Base-by-base conservation (phyloP, 2,888 invertebrate genomes). In the Torymus aiolomorphi region DNA sequence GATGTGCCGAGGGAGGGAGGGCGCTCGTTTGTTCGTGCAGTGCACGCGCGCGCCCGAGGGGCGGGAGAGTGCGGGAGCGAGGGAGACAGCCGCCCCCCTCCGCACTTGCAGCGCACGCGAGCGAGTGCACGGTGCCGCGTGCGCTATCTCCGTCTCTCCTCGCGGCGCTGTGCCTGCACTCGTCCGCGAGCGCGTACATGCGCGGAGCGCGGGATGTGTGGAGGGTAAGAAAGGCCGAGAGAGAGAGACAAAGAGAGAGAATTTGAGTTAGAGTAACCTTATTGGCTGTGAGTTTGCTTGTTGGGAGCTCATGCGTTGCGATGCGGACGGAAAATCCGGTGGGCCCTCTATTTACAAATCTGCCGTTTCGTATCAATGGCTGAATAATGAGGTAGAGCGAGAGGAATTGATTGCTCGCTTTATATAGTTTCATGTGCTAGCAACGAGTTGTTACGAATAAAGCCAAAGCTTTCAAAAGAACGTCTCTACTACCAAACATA, bases 261-360 rank as follows among this genome's bases (percentile, higher is more conserved):
- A 57, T 13, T 12, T 20, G 62, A 61, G 57, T 62, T 74, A 54
- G 62, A 76, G 69, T 76, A 69, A 76, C 61, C 62, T 76, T 69
- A 76, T 69, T 56, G 69, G 18, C 57, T n/a, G n/a, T n/a, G n/a
- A n/a, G n/a, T n/a, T 31, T 1, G 18, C n/a, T 13, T 63, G 13
- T 20, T 65, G 20, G 20, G 14, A 12, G 24, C 24, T 24, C 2
- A 2, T 1, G 13, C 16, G 51, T 16, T 52, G 61, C 51, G 49
- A 31, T 49, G 70, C 56, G 14, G 57, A 56, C 49, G 69, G 14
- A 73, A 51, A 72, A 61, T 51, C 73, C 49, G 57, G 13, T 4
- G 62, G 65, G 65, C 42, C 72, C 24, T 52, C 62, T 24, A 54
- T 72, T 62, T 62, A 67, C 66, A 16, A 72, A 72, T 72, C 72